Base-by-base conservation (phyloP, 2,797 vertebrate species). In the Acrossocheilus wenchowensis region DNA sequence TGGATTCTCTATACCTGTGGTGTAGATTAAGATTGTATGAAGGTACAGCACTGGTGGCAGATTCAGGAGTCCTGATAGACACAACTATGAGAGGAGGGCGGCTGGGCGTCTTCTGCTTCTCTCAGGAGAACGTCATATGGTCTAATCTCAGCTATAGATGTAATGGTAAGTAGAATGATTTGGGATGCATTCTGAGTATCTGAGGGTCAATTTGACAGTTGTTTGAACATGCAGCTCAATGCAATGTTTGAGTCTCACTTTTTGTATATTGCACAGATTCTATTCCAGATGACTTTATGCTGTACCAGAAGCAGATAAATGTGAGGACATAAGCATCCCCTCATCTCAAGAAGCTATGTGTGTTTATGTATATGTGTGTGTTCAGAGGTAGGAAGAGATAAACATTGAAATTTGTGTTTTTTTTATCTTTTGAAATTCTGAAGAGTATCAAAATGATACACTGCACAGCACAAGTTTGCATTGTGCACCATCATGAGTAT, bases 81-180 rank as follows among this genome's bases (percentile, higher is more conserved):
- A 96, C 95, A 5, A 94, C 93, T n/a, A 97, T 97, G 96, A 90
- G 95, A 50, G 96, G 96, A 14, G 96, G 96, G 3, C 94, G 96
- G 2, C 92, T 97, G 8, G 96, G 96, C 2, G 96, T 96, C 62
- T 97, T 97, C 94, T 97, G 96, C 92, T 97, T 97, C 91, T 97
- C 96, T 79, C 96, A 97, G 86, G 96, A 97, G 87, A 96, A 96
- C 92, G 96, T 97, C 92, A 97, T 97, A 92, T 97, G 96, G 96
- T 97, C 96, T 90, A 96, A 97, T 89, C 93, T 97, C 69, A 94
- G 95, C 86, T 97, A 97, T 60, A 95, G 96, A 75, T 97, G 96
- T 92, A 97, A 97, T n/a, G 96, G 96, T 97, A 92, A 15, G 79
- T 52, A 12, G 36, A 14, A 57, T 45, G 26, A 74, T 52, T 10